Percentiles rank a stretch among this genome's conserved stretches.
These are phyloP conservation scores for Gavialis gangeticus DNA, from an alignment of 2,113 vertebrate genomes.

Conservation along the genomic window DNA sequence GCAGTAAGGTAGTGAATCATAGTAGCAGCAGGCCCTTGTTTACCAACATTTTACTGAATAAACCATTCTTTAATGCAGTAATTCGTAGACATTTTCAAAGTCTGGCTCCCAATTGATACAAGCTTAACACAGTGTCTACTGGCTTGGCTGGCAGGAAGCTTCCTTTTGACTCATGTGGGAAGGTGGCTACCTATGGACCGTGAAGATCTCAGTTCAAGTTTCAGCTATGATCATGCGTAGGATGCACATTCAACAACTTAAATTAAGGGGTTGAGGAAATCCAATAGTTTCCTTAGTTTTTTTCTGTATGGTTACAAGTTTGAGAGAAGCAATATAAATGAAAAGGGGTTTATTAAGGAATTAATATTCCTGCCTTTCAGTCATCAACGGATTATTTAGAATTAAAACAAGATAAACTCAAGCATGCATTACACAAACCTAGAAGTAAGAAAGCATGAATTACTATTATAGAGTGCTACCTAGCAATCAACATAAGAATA, in stretches of 20 bases:
- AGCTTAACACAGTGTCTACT: background rate
- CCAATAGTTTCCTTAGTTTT: background rate
- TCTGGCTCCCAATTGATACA: conserved; percentile 43
- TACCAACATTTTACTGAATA: conserved; percentile 9
- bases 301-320: background rate
- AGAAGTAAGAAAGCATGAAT: conserved; percentile 49
- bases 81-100: conserved; percentile 35
- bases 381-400: conserved; percentile 24
- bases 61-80: conserved; percentile 20
- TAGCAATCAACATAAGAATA: conserved; percentile 43
- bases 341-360: conserved; percentile 22
- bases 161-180: background rate
- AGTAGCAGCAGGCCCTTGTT: conserved; percentile 44
- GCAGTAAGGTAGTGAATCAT: conserved; percentile 68
- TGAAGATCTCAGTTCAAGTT: background rate
- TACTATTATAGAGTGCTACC: conserved; percentile 34
- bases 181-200: background rate
- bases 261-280: background rate
- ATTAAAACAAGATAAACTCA: conserved; percentile 54
- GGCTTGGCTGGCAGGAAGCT: background rate
- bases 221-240: too few relatives aligned
- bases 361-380: conserved; percentile 21
- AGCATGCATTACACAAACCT: background rate
- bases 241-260: fast-evolving
- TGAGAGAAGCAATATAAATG: background rate